phyloP scores from a whole-genome alignment of 1,140 invertebrate genomes.

The Wiebesia pumilae region DNA sequence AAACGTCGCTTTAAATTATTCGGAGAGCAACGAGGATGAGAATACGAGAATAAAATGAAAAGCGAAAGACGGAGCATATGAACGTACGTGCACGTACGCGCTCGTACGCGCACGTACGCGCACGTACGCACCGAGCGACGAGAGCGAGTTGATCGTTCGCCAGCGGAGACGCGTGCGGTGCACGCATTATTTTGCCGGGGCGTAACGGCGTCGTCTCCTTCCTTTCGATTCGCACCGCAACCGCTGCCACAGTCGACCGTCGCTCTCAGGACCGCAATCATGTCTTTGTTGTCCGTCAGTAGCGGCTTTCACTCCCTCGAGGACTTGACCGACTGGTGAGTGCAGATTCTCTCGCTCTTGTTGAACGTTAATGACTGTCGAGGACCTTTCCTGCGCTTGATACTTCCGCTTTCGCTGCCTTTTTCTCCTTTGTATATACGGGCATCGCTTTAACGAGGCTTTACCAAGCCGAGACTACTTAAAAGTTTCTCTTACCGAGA shows the following conservation, averaged over 20 bases:
- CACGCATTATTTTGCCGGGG: constrained; percentile 34
- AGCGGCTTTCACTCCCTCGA: constrained; percentile 60
- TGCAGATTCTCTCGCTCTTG: constrained; percentile 25
- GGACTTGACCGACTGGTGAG: constrained; percentile 59
- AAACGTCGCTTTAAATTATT: neutral
- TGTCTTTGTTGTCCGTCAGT: constrained; percentile 58
- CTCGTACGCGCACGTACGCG: no score
- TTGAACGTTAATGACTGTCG: neutral
- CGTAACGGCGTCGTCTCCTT: neutral
- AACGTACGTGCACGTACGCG: neutral
- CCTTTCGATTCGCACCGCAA: neutral
- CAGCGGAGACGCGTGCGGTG: constrained; percentile 4
- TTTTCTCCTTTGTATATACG: neutral
- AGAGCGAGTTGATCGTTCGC: constrained; percentile 14
- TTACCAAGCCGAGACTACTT: no score
- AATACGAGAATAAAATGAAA: constrained; percentile 11
- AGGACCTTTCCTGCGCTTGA: constrained; percentile 22
- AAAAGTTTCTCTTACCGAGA: neutral
- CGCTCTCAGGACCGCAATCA: constrained; percentile 42
- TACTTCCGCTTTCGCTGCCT: constrained; percentile 13
- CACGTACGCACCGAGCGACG: no score
- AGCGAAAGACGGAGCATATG: neutral
- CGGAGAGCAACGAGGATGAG: neutral
- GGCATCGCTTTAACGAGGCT: neutral
- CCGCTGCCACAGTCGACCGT: constrained; percentile 8